Evolutionary conservation across 2,888 invertebrate species (phyloP).

Genomic region (Endotricha flammealis): DNA sequence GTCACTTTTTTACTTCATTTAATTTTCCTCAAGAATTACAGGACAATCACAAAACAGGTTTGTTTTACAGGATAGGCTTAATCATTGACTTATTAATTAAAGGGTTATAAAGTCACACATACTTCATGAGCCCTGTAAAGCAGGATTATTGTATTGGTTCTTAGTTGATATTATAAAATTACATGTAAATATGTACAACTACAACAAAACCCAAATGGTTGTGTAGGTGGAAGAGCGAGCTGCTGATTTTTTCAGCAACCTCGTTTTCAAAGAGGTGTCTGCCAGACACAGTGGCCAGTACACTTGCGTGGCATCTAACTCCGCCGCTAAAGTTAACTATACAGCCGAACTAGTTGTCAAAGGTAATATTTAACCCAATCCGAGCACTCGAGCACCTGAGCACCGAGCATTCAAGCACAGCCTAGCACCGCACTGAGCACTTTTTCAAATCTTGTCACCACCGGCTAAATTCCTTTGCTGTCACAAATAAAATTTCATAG

Average conservation of each 20-base stretch:
- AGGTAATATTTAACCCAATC: slow-evolving; percentile 66
- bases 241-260: slow-evolving; percentile 86
- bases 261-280: slow-evolving; percentile 86
- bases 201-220: slow-evolving; percentile 34
- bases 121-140: too few species aligned
- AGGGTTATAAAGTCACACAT: too few species aligned
- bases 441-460: slow-evolving; percentile 2
- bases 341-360: slow-evolving; percentile 86
- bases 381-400: slow-evolving; percentile 19
- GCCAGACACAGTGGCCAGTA: slow-evolving; percentile 85
- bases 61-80: too few species aligned
- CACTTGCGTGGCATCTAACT: slow-evolving; percentile 86
- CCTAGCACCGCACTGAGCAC: slow-evolving; percentile 14
- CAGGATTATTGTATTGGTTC: too few species aligned
- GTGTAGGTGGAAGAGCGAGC: slow-evolving; percentile 82
- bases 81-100: too few species aligned
- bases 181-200: too few species aligned
- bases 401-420: slow-evolving; percentile 15
- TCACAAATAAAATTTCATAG: neutral
- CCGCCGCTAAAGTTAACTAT: slow-evolving; percentile 85
- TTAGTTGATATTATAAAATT: too few species aligned
- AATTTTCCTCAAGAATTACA: too few species aligned
- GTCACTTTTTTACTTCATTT: too few species aligned
- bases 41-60: too few species aligned
- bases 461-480: neutral